These are phyloP conservation scores for Myotis daubentonii DNA, from an alignment of 2,797 vertebrate species.

Conservation along the genomic window DNA sequence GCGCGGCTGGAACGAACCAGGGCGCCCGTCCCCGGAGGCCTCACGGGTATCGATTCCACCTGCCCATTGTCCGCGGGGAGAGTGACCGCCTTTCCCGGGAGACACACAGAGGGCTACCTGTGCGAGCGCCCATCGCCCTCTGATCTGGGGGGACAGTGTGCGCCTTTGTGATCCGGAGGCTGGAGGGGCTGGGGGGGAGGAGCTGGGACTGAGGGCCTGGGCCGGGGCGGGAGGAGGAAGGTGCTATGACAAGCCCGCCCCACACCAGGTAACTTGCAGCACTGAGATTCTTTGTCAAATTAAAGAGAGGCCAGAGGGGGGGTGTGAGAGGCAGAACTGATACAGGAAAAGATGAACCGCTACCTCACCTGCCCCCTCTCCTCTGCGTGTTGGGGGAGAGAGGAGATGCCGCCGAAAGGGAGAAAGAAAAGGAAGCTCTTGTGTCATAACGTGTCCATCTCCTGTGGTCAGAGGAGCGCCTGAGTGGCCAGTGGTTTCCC, in stretches of 20 bases:
- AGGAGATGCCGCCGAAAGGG: background rate
- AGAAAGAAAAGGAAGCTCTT: background rate
- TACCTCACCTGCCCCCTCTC: background rate
- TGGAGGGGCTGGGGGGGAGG: background rate
- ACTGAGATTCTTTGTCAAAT: background rate
- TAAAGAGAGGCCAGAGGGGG: background rate
- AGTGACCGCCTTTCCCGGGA: background rate
- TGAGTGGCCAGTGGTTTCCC: background rate
- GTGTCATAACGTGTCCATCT: background rate
- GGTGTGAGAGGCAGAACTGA: background rate
- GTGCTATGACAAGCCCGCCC: background rate
- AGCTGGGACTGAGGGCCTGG: background rate
- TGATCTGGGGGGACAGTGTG: background rate
- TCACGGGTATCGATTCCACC: background rate
- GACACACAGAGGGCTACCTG: constrained; percentile 38
- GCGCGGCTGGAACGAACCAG: constrained; percentile 25
- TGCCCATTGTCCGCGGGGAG: background rate
- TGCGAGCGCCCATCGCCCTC: background rate
- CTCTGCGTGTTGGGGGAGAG: background rate
- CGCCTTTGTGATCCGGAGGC: constrained; percentile 52
- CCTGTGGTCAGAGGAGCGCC: background rate
- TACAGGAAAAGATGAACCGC: background rate
- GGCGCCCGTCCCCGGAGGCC: constrained; percentile 31
- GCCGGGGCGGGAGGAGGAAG: background rate
- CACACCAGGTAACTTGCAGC: background rate